phyloP scores from a whole-genome alignment of 2,888 invertebrate species.

The Tinea trinotella region DNA sequence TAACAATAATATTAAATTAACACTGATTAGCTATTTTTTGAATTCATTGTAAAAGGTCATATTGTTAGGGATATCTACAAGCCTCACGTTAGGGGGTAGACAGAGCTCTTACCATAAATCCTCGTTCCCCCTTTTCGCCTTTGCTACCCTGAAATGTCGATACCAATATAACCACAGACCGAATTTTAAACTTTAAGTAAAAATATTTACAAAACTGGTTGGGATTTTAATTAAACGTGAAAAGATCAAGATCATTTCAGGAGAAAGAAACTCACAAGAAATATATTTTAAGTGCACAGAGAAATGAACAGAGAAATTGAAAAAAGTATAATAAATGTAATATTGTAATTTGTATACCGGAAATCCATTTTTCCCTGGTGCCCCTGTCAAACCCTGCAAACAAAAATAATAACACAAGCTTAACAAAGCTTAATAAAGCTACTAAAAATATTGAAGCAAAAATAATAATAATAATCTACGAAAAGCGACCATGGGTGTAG shows the following conservation, averaged over 20 bases:
- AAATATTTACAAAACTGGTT: constrained; percentile 12
- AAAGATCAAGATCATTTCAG: no score
- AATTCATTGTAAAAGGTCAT: not conserved
- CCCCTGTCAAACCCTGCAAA: constrained; percentile 83
- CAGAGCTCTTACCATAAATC: constrained; percentile 77
- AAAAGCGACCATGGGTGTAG: no score
- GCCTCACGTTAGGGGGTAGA: constrained; percentile 23
- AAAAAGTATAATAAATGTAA: constrained; percentile 26
- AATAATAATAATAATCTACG: no score
- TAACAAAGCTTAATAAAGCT: no score
- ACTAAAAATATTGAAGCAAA: no score
- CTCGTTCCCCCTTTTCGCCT: constrained; percentile 82
- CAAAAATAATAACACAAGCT: constrained; percentile 34
- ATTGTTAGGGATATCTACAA: constrained; percentile 8
- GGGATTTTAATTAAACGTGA: no score
- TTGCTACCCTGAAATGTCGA: constrained; percentile 76
- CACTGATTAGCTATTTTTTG: no score
- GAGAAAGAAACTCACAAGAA: no score
- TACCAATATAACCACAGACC: constrained; percentile 38
- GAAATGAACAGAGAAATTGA: not conserved
- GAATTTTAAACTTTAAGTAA: constrained; percentile 9
- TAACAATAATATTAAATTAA: no score
- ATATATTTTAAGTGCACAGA: no score
- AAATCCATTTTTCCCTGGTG: constrained; percentile 91
- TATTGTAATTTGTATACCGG: constrained; percentile 78